A percentile compares a stretch with the other conserved stretches of the same genome.
Conservation (phyloP, 2,888 invertebrate species). For the Autographa pulchrina region DNA sequence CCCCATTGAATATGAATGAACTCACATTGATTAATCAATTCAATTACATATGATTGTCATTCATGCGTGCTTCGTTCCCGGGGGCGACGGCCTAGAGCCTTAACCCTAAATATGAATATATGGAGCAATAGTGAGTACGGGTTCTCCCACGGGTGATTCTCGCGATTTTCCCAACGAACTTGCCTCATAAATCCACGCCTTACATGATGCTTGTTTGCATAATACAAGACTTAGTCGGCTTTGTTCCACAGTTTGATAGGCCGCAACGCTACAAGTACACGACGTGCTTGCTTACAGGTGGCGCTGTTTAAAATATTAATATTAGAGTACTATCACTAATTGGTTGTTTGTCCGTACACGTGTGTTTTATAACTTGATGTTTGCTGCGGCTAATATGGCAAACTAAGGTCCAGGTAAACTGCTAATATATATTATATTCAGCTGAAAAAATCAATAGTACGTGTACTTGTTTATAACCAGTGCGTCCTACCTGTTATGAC, state of each 20-base stretch:
- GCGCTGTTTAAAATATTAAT: slow-evolving; percentile 42
- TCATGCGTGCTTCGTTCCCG: slow-evolving; percentile 62
- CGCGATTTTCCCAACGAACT: slow-evolving; percentile 85
- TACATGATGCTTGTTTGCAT: slow-evolving; percentile 89
- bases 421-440: no score
- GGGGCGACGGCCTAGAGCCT: slow-evolving; percentile 54
- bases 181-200: slow-evolving; percentile 88
- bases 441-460: no score
- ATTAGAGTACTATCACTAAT: slow-evolving; percentile 16
- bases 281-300: slow-evolving; percentile 57
- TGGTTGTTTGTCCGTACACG: slow-evolving; percentile 19
- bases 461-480: no score
- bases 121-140: slow-evolving; percentile 77
- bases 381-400: background rate
- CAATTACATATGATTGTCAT: slow-evolving; percentile 69
- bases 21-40: slow-evolving; percentile 59
- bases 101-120: slow-evolving; percentile 86
- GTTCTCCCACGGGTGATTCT: slow-evolving; percentile 75
- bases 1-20: slow-evolving; percentile 40
- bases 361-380: background rate
- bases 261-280: slow-evolving; percentile 65
- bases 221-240: slow-evolving; percentile 87
- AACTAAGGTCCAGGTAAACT: background rate
- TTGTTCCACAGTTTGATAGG: slow-evolving; percentile 85
- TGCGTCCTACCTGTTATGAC: no score